A percentile compares a stretch with the other conserved stretches of the same genome.
Evolutionary conservation across 2,113 vertebrate genomes (phyloP).

Genomic region (Sinocyclocheilus grahami): DNA sequence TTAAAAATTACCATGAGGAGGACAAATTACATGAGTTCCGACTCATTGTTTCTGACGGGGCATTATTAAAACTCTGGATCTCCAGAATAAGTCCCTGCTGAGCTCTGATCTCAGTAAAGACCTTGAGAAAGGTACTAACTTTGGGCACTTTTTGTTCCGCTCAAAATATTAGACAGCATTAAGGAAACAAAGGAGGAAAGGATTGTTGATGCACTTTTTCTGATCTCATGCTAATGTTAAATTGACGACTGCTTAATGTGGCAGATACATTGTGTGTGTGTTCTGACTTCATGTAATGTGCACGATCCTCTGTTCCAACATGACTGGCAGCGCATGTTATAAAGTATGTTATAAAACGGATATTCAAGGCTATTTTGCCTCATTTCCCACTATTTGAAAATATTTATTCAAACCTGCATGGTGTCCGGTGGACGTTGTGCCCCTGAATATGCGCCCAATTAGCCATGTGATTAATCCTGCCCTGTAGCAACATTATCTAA

Average conservation of each 20-base stretch:
- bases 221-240: neutral
- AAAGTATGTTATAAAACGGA: neutral
- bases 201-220: neutral
- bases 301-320: neutral
- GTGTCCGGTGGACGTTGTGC: neutral
- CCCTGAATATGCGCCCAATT: neutral
- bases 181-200: neutral
- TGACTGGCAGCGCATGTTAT: neutral
- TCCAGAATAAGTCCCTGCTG: slow-evolving; percentile 7
- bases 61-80: neutral
- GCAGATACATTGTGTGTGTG: neutral
- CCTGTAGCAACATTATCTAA: neutral
- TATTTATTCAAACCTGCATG: neutral
- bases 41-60: neutral
- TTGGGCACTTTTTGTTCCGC: neutral
- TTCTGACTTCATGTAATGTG: neutral
- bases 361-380: neutral
- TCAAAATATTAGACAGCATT: neutral
- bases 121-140: neutral
- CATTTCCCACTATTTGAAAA: neutral
- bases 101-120: neutral
- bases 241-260: neutral
- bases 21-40: neutral
- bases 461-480: neutral
- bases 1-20: slow-evolving; percentile 40